Conservation (phyloP, 2,888 invertebrate species). For the Melanophora roralis region DNA sequence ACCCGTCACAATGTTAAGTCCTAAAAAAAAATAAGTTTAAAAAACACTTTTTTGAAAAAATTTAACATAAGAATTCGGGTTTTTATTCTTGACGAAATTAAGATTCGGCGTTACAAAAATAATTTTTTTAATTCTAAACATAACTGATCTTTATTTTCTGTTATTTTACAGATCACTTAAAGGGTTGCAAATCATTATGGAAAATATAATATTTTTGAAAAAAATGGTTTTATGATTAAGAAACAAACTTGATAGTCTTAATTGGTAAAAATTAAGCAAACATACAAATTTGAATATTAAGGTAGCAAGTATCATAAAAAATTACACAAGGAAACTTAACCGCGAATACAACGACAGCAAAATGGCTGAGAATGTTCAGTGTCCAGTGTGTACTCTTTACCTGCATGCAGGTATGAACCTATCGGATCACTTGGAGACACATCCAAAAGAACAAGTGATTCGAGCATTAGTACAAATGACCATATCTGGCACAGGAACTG, state of each 20-base stretch:
- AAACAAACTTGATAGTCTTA: neutral
- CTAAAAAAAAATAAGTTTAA: too few species aligned
- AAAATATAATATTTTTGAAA: neutral
- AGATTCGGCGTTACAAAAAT: too few species aligned
- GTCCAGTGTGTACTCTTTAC: conserved; percentile 91
- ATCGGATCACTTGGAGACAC: conserved; percentile 88
- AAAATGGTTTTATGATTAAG: conserved; percentile 48
- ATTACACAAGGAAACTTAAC: conserved; percentile 19
- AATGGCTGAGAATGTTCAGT: conserved; percentile 79
- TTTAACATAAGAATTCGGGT: too few species aligned
- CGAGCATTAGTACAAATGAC: conserved; percentile 82
- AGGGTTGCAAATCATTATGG: conserved; percentile 22
- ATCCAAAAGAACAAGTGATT: conserved; percentile 92
- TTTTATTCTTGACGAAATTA: too few species aligned
- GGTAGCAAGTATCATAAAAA: conserved; percentile 11
- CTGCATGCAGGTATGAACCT: conserved; percentile 89
- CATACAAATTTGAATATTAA: neutral
- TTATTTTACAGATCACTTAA: conserved; percentile 21
- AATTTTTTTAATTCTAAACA: too few species aligned
- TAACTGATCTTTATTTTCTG: neutral
- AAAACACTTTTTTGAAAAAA: too few species aligned
- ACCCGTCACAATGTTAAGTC: too few species aligned
- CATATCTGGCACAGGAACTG: conserved; percentile 65
- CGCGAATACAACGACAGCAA: conserved; percentile 50
- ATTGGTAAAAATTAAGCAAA: neutral